Conservation (phyloP, 2,113 vertebrate species). For the Felis chaus region DNA sequence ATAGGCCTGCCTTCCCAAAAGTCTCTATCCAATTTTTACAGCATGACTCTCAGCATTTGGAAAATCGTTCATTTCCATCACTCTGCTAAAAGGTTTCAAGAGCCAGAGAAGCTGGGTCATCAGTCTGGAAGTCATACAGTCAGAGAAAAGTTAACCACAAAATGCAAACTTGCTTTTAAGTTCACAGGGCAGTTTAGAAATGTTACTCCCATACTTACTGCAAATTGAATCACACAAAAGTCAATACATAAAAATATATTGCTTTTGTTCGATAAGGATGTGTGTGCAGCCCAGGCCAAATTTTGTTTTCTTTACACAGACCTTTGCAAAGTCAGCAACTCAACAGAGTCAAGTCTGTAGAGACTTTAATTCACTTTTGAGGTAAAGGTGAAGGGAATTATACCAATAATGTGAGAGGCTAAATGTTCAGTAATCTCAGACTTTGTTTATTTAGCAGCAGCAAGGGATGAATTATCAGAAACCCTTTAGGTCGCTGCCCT, state of each 20-base stretch:
- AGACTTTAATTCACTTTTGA: conserved; percentile 66
- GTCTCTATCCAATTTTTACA: conserved; percentile 55
- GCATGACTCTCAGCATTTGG: conserved; percentile 67
- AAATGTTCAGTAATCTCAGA: conserved; percentile 68
- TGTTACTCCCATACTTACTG: conserved; percentile 80
- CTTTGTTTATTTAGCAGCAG: conserved; percentile 74
- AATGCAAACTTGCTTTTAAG: conserved; percentile 83
- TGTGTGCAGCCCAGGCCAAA: conserved; percentile 75
- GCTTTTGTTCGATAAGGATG: conserved; percentile 80
- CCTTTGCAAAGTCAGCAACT: conserved; percentile 82
- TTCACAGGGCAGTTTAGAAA: conserved; percentile 79
- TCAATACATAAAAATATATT: conserved; percentile 84
- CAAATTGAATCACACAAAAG: conserved; percentile 84
- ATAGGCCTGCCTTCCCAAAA: conserved; percentile 49
- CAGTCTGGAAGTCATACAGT: conserved; percentile 74
- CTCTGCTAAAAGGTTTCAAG: conserved; percentile 66
- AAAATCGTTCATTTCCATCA: conserved; percentile 79
- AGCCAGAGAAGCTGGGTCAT: conserved; percentile 76
- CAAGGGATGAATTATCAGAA: conserved; percentile 67
- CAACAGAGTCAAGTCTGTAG: conserved; percentile 73
- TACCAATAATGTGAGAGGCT: conserved; percentile 60
- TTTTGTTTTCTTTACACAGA: conserved; percentile 71
- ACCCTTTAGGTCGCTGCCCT: neutral
- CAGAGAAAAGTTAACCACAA: conserved; percentile 81
- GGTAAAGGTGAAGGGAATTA: conserved; percentile 22